Conservation (phyloP, 1,140 invertebrate genomes). For the Hyposmocoma kahamanoa region DNA sequence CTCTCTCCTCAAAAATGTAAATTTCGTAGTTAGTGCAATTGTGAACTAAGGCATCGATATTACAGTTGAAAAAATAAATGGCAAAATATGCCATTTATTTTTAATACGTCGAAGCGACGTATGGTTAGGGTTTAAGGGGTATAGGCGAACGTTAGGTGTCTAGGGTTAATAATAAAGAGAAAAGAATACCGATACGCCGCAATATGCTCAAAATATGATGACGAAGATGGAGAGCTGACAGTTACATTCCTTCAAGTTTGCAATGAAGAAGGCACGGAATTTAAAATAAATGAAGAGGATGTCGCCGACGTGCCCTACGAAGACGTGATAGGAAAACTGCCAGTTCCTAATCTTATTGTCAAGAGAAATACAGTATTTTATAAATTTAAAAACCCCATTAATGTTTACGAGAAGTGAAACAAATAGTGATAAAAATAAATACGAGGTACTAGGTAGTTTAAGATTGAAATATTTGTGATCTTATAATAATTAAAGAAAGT, state of each 20-base stretch:
- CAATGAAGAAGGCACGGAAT: constrained; percentile 4
- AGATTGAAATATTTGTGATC: too few species aligned
- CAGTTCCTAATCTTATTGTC: constrained; percentile 2
- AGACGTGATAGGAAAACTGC: constrained; percentile 11
- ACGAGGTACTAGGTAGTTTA: too few species aligned
- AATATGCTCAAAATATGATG: constrained; percentile 9
- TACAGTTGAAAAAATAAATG: too few species aligned
- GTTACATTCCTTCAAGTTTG: constrained; percentile 12
- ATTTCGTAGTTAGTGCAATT: too few species aligned
- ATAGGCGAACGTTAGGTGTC: too few species aligned
- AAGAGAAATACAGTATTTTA: constrained; percentile 4
- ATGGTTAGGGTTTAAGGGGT: too few species aligned
- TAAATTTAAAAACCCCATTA: constrained; percentile 9
- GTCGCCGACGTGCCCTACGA: constrained; percentile 9
- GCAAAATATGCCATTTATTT: too few species aligned
- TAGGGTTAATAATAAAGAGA: constrained; percentile 8
- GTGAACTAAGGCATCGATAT: too few species aligned
- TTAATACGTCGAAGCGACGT: too few species aligned
- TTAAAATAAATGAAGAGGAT: constrained; percentile 9
- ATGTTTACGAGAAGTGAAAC: constrained; percentile 10
- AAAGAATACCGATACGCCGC: constrained; percentile 13
- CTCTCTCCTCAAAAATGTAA: too few species aligned
- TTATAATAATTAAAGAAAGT: too few species aligned
- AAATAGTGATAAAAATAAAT: too few species aligned
- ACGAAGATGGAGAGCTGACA: constrained; percentile 10